phyloP scores from a whole-genome alignment of 2,113 vertebrate genomes.

The Lophura nycthemera region DNA sequence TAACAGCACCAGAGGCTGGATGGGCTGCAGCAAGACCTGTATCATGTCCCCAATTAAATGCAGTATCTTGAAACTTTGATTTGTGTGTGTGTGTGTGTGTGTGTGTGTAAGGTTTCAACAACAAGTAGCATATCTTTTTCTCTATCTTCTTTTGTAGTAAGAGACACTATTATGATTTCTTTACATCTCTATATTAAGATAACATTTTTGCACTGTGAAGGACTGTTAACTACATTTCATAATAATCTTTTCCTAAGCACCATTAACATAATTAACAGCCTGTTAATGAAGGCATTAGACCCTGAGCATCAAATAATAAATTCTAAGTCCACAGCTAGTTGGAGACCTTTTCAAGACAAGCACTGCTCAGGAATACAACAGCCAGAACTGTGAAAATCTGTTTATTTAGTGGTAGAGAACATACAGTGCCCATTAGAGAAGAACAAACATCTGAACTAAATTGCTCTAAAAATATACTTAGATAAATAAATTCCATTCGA shows the following conservation, averaged over 20 bases:
- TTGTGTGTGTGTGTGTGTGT: too few relatives aligned
- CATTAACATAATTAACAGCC: constrained; percentile 66
- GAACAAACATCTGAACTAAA: constrained; percentile 32
- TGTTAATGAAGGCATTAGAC: constrained; percentile 54
- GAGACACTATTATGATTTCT: constrained; percentile 9
- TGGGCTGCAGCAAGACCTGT: background rate
- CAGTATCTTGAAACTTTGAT: background rate
- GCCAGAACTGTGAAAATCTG: background rate
- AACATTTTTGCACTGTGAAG: constrained; percentile 40
- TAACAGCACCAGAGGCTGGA: background rate
- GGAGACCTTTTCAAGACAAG: constrained; percentile 23
- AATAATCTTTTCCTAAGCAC: constrained; percentile 60
- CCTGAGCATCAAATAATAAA: constrained; percentile 34
- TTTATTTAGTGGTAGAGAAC: constrained; percentile 51
- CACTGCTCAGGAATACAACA: background rate
- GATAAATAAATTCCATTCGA: constrained; percentile 30
- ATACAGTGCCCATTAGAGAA: background rate
- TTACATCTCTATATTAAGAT: background rate
- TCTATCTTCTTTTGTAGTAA: background rate
- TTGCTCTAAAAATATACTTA: constrained; percentile 16
- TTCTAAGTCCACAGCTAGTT: constrained; percentile 39
- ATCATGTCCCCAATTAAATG: background rate
- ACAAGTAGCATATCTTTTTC: background rate
- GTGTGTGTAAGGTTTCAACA: background rate
- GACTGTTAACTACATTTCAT: constrained; percentile 60